A percentile compares a stretch with the other conserved stretches of the same genome.
Conservation (phyloP, 2,888 invertebrate species). For the Eupithecia tripunctaria region DNA sequence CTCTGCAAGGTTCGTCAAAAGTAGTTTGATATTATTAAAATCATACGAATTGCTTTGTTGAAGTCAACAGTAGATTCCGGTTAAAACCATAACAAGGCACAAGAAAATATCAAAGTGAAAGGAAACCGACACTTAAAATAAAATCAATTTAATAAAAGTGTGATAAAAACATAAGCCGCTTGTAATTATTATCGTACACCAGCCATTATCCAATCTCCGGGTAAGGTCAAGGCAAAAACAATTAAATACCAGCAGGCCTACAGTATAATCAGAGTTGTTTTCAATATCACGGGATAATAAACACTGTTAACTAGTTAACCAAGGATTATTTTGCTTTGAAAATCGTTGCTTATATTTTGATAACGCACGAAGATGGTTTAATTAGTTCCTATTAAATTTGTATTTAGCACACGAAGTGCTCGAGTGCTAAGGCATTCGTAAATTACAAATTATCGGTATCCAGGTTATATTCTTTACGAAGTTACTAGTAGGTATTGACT, state of each 20-base stretch:
- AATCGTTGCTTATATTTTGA: not conserved
- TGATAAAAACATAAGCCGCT: constrained; percentile 23
- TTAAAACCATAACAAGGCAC: not conserved
- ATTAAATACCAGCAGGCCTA: constrained; percentile 24
- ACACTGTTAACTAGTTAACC: not conserved
- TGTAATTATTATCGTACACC: constrained; percentile 30
- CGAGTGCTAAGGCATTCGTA: not conserved
- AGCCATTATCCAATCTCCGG: constrained; percentile 29
- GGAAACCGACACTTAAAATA: constrained; percentile 18
- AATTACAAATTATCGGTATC: not conserved
- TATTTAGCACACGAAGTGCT: not conserved
- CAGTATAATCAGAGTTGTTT: not conserved
- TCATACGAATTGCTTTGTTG: not conserved
- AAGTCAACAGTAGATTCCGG: not conserved
- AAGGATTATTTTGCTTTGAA: not conserved
- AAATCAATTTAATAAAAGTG: constrained; percentile 21
- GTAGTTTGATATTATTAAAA: not conserved
- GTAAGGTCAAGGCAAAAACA: constrained; percentile 26
- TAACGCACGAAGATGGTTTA: not conserved
- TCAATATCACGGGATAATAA: constrained; percentile 3
- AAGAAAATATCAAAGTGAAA: constrained; percentile 26
- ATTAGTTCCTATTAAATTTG: constrained; percentile 1
- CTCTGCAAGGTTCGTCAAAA: not conserved
- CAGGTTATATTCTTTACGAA: not conserved
- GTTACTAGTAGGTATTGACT: not conserved